Evolutionary conservation across 2,888 invertebrate genomes (phyloP), one percentile per base, ranked within the genome.

Genomic region (Hydrotaea cyrtoneurina): DNA sequence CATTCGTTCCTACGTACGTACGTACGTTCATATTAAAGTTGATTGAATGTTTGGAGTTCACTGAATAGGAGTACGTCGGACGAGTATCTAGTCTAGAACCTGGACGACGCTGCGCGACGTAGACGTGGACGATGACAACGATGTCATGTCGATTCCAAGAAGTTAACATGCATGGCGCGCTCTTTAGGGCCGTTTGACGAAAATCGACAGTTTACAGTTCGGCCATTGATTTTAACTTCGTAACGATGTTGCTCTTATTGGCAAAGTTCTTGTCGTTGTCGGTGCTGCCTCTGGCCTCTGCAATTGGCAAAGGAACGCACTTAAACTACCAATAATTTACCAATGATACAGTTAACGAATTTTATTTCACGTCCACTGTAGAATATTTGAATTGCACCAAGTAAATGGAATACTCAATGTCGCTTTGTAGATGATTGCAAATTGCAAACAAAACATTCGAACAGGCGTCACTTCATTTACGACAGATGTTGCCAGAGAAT

Each of bases 121-220:
- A 2, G 2, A 53, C 53, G 53, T 5, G 2, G 62, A 36, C 62
- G 31, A 62, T 26, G 26, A 62, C 62, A 62, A 69, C 23, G 69
- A 19, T 69, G 69, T 69, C 69, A 69, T 69, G 69, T 69, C 46
- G 59, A 19, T 69, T 69, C 69, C 15, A 69, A 46, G 69, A 69
- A 69, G 69, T 69, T 69, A 69, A 69, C 39, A 69, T 69, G 69
- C 46, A 59, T 69, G 69, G 43, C 66, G 66, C 69, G 43, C 69
- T 69, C 69, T 43, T 69, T 69, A 69, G 69, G 69, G 69, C 69
- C 15, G 69, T 43, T 69, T 69, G 69, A 69, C 46, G 69, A 69
- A 69, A 69, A 69, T 69, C 69, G 69, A 69, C 69, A 69, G 69
- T 69, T 69, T 69, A 69, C 64, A 64, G 69, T 69, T 39, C 66